Base-by-base conservation (phyloP, 2,113 vertebrate species). In the Alouatta palliata region DNA sequence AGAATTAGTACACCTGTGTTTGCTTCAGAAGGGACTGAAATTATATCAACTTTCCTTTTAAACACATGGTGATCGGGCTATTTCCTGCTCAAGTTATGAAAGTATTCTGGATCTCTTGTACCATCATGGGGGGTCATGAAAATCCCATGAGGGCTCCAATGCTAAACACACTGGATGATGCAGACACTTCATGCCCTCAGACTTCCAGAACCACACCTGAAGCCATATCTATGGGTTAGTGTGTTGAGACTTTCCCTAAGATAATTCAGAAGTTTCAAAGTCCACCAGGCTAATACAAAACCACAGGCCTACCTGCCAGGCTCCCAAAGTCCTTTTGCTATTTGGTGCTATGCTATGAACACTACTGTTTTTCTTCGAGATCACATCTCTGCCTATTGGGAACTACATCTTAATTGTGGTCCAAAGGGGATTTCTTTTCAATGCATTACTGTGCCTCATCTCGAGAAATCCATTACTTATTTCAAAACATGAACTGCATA, bases 401-500 rank as follows among this genome's bases (percentile, higher is more conserved):
- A 97, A 89, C 6, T 37, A 64, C 37, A 87, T 73, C 21, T 23
- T 90, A 80, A 96, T 94, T 79, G 90, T 19, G 91, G 35, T 20
- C 64, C 70, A 84, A 37, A 66, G 27, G 83, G 40, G 4, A 54
- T 49, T 82, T 79, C 84, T 95, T 85, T 70, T 25, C 56, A 88
- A 73, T 35, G 37, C 45, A 45, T n/a, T 80, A 40, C 81, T 96
- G 77, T 76, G 35, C 61, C 73, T 95, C 49, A n/a, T 91, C 83
- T 91, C 64, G 95, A 94, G 45, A 97, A 96, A 86, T 87, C 79
- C 85, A 96, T 75, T 83, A 92, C 56, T 85, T 85, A 76, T 96
- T 97, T 92, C 58, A 96, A 95, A 98, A 95, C 83, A 96, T 19
- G 40, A 94, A 84, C 80, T n/a, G 68, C 25, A 79, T 68, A 49